phyloP scores from a whole-genome alignment of 2,113 vertebrate species.

The Cryptomyrus ogoouensis region DNA sequence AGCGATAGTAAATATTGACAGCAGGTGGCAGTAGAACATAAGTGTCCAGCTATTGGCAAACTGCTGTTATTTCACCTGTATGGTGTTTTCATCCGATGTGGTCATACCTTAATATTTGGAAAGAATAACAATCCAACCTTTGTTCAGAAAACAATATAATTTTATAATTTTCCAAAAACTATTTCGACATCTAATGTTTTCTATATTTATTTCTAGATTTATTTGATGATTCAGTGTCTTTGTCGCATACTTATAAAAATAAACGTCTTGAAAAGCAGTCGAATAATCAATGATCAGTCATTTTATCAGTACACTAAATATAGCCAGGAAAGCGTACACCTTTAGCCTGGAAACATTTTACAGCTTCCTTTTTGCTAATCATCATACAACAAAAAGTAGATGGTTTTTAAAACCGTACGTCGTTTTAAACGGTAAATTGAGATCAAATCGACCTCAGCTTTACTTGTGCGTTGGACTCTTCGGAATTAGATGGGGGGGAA shows the following conservation, averaged over 20 bases:
- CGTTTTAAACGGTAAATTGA: not conserved
- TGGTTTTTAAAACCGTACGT: not conserved
- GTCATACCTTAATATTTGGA: constrained; percentile 3
- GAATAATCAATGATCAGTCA: not conserved
- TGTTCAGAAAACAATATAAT: not conserved
- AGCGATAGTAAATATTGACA: not conserved
- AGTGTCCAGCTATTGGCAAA: not conserved
- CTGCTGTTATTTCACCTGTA: constrained; percentile 1
- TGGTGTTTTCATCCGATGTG: not conserved
- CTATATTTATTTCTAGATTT: not conserved
- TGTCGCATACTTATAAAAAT: not conserved
- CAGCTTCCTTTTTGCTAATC: not conserved
- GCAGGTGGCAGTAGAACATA: constrained; percentile 15
- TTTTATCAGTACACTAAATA: not conserved
- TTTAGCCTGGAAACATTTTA: not conserved
- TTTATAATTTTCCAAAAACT: not conserved
- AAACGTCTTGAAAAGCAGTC: not conserved
- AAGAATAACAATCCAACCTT: not conserved
- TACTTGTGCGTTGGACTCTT: not conserved
- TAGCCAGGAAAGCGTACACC: not conserved
- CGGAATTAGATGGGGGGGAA: constrained; percentile 4
- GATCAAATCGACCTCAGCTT: not conserved
- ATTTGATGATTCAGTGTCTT: not conserved
- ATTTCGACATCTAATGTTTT: not conserved
- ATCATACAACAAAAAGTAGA: not conserved